These are phyloP conservation scores for Ammodytes marinus DNA, from an alignment of 2,113 vertebrate genomes.

Conservation along the genomic window DNA sequence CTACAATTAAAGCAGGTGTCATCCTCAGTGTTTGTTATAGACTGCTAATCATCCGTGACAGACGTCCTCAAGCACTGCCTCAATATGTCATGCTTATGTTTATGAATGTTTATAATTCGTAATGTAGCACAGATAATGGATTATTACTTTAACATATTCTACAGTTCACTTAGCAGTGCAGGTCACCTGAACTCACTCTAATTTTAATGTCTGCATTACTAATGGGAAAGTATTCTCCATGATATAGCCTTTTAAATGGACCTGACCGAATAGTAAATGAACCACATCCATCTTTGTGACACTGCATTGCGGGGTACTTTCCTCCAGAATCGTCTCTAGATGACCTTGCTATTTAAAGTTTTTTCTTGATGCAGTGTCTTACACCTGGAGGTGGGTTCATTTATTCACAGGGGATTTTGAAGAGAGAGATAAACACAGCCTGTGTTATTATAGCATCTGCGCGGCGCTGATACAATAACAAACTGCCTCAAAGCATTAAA, in stretches of 20 bases:
- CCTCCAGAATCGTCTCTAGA: constrained; percentile 76
- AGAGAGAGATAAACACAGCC: constrained; percentile 23
- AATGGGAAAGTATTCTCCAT: constrained; percentile 75
- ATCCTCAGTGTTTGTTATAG: neutral
- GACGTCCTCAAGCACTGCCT: neutral
- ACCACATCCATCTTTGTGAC: constrained; percentile 83
- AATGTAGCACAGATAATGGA: constrained; percentile 34
- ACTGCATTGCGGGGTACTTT: constrained; percentile 74
- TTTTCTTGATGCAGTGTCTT: constrained; percentile 64
- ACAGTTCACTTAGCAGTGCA: constrained; percentile 59
- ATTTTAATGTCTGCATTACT: constrained; percentile 79
- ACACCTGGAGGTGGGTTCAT: constrained; percentile 52
- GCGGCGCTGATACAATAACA: neutral
- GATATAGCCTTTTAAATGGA: constrained; percentile 82
- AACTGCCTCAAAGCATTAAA: constrained; percentile 21
- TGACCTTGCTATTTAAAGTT: constrained; percentile 81
- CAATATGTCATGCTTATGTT: neutral
- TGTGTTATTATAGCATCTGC: constrained; percentile 1
- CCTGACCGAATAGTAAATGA: constrained; percentile 83
- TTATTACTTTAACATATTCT: constrained; percentile 38
- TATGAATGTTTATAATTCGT: constrained; percentile 34
- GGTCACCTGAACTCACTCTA: constrained; percentile 69
- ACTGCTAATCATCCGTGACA: neutral
- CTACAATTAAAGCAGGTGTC: neutral
- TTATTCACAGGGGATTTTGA: constrained; percentile 50